Percentiles rank a stretch among this genome's conserved stretches.
Conservation (phyloP, 2,888 invertebrate genomes). For the Parnassius apollo region DNA sequence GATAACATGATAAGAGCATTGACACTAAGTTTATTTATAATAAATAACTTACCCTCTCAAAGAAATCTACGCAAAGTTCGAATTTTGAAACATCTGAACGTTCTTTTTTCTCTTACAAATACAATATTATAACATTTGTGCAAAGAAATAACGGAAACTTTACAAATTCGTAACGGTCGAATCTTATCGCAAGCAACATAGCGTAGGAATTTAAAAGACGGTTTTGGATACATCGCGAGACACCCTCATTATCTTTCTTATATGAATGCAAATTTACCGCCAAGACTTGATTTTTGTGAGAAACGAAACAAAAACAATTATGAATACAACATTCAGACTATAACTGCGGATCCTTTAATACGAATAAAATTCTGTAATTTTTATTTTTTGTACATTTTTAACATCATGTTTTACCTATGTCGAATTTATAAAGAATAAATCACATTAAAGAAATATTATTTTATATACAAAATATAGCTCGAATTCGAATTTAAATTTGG, state of each 20-base stretch:
- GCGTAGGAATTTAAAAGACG: constrained; percentile 13
- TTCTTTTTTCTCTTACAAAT: constrained; percentile 13
- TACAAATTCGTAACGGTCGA: constrained; percentile 13
- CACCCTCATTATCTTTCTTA: constrained; percentile 14
- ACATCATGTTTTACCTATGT: too few relatives aligned
- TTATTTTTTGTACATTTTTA: neutral
- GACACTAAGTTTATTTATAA: constrained; percentile 9
- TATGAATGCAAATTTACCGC: constrained; percentile 19
- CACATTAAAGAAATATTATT: neutral
- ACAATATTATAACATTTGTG: constrained; percentile 17
- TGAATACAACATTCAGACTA: constrained; percentile 7
- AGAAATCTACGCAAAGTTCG: constrained; percentile 7
- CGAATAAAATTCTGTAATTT: neutral
- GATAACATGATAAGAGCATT: too few relatives aligned
- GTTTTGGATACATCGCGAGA: neutral
- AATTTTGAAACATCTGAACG: constrained; percentile 11
- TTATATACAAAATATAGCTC: too few relatives aligned
- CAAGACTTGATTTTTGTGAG: constrained; percentile 19
- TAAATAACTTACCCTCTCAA: constrained; percentile 15
- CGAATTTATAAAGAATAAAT: neutral
- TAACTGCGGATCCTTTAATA: neutral
- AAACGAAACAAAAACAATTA: constrained; percentile 10
- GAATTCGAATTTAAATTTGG: too few relatives aligned
- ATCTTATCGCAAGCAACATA: constrained; percentile 17
- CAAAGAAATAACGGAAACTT: constrained; percentile 11